These are phyloP conservation scores for Harpagus bidentatus DNA, from an alignment of 2,113 vertebrate genomes.

Conservation along the genomic window DNA sequence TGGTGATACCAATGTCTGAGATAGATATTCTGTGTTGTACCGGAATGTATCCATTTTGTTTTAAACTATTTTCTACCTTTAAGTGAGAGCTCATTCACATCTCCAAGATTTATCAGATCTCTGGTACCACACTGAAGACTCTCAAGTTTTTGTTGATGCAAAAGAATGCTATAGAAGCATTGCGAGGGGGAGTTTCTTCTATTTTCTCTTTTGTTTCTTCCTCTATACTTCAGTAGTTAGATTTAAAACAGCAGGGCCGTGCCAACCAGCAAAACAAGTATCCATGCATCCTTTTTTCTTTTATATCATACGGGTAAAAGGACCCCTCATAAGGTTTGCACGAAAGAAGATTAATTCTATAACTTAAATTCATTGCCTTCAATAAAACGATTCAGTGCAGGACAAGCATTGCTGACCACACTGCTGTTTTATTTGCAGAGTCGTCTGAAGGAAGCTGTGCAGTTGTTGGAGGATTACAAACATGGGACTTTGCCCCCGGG, in stretches of 20 bases:
- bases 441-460: constrained; percentile 82
- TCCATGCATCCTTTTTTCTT: not conserved
- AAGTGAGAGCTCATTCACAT: not conserved
- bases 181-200: not conserved
- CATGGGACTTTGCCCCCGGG: constrained; percentile 77
- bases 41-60: not conserved
- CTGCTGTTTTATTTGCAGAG: constrained; percentile 65
- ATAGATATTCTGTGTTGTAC: not conserved
- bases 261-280: not conserved
- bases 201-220: not conserved
- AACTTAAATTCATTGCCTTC: not conserved
- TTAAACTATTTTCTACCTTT: not conserved
- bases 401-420: not conserved
- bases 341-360: fast-evolving
- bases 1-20: not conserved
- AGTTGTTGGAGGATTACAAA: constrained; percentile 83
- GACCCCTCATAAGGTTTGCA: not conserved
- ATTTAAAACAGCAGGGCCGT: not conserved
- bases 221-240: not conserved
- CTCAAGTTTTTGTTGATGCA: not conserved
- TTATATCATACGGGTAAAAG: not conserved
- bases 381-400: not conserved
- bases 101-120: not conserved
- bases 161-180: not conserved
- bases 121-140: not conserved